These are phyloP conservation scores for Spatulosminthurus flaviceps DNA, from an alignment of 2,888 invertebrate genomes.

Conservation along the genomic window DNA sequence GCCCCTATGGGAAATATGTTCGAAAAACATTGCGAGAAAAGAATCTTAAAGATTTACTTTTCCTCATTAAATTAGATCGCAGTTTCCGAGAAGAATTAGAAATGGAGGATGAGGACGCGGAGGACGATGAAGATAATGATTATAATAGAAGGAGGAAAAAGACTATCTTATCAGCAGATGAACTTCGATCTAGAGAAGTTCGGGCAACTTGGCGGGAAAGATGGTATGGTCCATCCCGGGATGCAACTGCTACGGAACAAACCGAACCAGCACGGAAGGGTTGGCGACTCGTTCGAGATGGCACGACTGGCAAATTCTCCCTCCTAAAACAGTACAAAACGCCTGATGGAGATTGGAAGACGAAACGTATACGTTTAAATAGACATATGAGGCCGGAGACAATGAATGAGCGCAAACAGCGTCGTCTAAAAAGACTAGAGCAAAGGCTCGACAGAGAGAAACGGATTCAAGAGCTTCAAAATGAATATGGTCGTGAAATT, in stretches of 20 bases:
- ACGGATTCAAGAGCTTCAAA: slow-evolving; percentile 28
- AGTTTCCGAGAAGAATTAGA: slow-evolving; percentile 20
- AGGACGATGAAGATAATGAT: slow-evolving; percentile 7
- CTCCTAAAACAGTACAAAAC: slow-evolving; percentile 40
- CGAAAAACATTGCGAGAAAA: slow-evolving; percentile 27
- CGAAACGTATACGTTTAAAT: slow-evolving; percentile 36
- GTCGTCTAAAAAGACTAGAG: slow-evolving; percentile 31
- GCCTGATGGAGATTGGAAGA: not conserved
- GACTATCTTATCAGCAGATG: not conserved
- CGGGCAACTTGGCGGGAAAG: slow-evolving; percentile 26
- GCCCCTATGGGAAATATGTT: slow-evolving; percentile 38
- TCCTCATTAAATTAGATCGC: slow-evolving; percentile 40
- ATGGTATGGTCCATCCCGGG: slow-evolving; percentile 29
- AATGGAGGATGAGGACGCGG: slow-evolving; percentile 3
- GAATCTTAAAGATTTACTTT: slow-evolving; percentile 36
- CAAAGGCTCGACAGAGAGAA: slow-evolving; percentile 21
- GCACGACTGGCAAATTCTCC: not conserved
- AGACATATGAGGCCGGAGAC: slow-evolving; percentile 39
- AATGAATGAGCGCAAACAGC: slow-evolving; percentile 15
- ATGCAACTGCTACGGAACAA: not conserved
- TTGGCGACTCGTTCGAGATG: slow-evolving; percentile 36
- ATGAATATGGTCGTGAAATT: slow-evolving; percentile 36
- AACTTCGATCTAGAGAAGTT: not conserved
- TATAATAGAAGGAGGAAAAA: not conserved
- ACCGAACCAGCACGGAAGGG: not conserved